Conservation (phyloP, 2,113 vertebrate species). For the Chamaetylas fuelleborni region DNA sequence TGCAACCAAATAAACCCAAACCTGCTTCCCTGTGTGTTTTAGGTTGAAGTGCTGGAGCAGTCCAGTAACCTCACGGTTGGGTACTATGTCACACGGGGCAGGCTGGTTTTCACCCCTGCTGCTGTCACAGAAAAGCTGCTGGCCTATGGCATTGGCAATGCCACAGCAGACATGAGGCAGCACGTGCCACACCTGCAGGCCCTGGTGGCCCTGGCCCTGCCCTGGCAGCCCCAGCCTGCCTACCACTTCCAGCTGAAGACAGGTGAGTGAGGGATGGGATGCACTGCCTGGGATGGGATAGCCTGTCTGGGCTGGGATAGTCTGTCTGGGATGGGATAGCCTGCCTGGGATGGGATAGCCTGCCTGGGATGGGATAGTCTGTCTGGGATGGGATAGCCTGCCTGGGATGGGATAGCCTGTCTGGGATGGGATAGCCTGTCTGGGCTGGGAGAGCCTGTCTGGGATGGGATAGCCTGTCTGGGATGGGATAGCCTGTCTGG, state of each 20-base stretch:
- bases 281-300: no score
- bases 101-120: constrained; percentile 84
- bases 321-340: no score
- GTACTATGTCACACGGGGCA: constrained; percentile 85
- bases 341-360: no score
- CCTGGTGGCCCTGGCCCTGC: constrained; percentile 80
- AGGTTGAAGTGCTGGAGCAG: constrained; percentile 90
- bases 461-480: no score
- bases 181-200: constrained; percentile 87
- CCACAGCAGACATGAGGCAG: constrained; percentile 87
- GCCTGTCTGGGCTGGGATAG: background rate
- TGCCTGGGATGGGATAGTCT: no score
- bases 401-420: no score
- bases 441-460: no score
- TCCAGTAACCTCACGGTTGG: constrained; percentile 88
- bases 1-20: background rate
- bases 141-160: constrained; percentile 83
- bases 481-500: no score
- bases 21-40: background rate
- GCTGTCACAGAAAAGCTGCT: constrained; percentile 81
- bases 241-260: constrained; percentile 89
- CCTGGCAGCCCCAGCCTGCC: constrained; percentile 84
- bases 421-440: no score
- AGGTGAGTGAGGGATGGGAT: constrained; percentile 78
- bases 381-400: no score